Base-by-base conservation (phyloP, 1,140 invertebrate genomes). In the Platyura marginata region DNA sequence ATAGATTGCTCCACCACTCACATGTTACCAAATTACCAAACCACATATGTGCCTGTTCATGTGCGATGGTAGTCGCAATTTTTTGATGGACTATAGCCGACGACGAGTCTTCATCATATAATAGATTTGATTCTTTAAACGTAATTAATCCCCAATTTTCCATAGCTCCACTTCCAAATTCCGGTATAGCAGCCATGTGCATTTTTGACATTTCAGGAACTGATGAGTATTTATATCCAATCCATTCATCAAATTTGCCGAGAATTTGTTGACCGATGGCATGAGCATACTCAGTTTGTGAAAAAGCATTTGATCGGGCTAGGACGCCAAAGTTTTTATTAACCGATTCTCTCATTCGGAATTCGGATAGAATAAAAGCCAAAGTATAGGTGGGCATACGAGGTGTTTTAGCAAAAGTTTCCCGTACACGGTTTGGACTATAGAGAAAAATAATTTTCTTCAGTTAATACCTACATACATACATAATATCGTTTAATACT, bases 91-190 rank as follows among this genome's bases (percentile, higher is more conserved):
- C 57, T 2, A 49, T 22, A 4, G 62, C 67, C 0, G 63, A 69
- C 0, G 64, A 61, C 0, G 58, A 55, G 11, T 56, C 58, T 2
- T 61, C 53, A 32, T 46, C 49, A 1, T 59, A 53, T 4, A 66
- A 48, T 2, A 67, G 51, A 21, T 60, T 59, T 11, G 58, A 56
- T 50, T 67, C 64, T 52, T 63, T 19, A 18, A 10, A 38, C 5
- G 36, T 38, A 3, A 38, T 10, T 18, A 38, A 21, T 18, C 75
- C 83, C 83, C 81, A 87, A 60, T 86, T 85, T 52, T 87, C 82
- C 81, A 86, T 86, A 32, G 81, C 83, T 10, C 80, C 81, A 42
- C 74, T 71, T 2, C 69, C 68, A 49, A 86, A 86, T 50, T 83
- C 74, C 0, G 83, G 81, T 2, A 87, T 69, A 1, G 77, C 81